phyloP scores from a whole-genome alignment of 2,888 invertebrate genomes.

The Campaea margaritaria region DNA sequence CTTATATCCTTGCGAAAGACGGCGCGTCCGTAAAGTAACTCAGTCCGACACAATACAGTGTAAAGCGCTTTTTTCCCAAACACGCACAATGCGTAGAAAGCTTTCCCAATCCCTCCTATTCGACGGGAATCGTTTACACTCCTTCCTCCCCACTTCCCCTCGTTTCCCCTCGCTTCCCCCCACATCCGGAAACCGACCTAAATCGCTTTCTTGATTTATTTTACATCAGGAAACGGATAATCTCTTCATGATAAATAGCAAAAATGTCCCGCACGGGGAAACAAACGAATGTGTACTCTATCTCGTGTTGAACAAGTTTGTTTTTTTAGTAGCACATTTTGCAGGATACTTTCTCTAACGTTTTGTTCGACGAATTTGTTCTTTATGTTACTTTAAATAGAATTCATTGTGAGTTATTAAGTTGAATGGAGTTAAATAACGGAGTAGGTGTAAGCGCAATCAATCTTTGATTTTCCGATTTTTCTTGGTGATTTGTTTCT shows the following conservation, averaged over 20 bases:
- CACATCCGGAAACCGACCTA: slow-evolving; percentile 35
- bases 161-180: slow-evolving; percentile 1
- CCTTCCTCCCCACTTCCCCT: background rate
- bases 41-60: background rate
- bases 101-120: slow-evolving; percentile 28
- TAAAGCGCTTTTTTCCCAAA: slow-evolving; percentile 20
- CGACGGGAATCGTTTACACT: slow-evolving; percentile 29
- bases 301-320: slow-evolving; percentile 4
- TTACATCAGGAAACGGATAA: slow-evolving; percentile 41
- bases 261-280: slow-evolving; percentile 15
- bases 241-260: slow-evolving; percentile 41
- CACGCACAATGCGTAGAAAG: slow-evolving; percentile 23
- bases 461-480: slow-evolving; percentile 63
- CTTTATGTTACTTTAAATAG: slow-evolving; percentile 20
- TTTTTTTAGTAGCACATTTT: slow-evolving; percentile 7
- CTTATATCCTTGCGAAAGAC: background rate
- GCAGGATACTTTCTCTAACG: slow-evolving; percentile 3
- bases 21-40: background rate
- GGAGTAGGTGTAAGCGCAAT: slow-evolving; percentile 56
- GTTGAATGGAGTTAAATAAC: slow-evolving; percentile 45
- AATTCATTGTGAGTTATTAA: slow-evolving; percentile 24
- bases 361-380: slow-evolving; percentile 22
- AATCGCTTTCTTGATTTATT: slow-evolving; percentile 45
- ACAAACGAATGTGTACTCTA: slow-evolving; percentile 27
- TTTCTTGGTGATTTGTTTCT: slow-evolving; percentile 40